Evolutionary conservation across 1,140 invertebrate species (phyloP), one percentile per base, ranked within the genome.

Genomic region (Drosophila miranda): DNA sequence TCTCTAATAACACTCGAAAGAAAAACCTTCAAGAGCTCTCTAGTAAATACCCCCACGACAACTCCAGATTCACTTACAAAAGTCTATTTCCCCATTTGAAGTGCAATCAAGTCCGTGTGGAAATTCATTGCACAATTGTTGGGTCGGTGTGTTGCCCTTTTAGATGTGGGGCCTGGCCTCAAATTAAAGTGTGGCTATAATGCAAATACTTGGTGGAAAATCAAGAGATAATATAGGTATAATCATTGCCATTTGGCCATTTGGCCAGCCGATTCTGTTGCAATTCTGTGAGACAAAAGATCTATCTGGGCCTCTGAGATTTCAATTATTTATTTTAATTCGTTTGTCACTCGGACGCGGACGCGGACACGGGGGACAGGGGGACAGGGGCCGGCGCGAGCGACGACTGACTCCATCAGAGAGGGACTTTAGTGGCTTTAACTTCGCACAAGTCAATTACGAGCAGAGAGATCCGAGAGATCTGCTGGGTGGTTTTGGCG

Each of bases 291-390:
- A 2, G 21, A n/a, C 41, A 51, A 66, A 30, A 43, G 9, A 26
- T n/a, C 44, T 8, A 50, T 59, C n/a, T 48, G 11, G 53, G 46
- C 52, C 62, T 45, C 60, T 54, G 63, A 63, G 73, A 54, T 60
- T 66, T 62, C 70, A 84, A 80, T 80, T 81, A 86, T 84, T 64
- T 80, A 62, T 71, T 72, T 84, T 64, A 83, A 76, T 84, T 83
- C 67, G 73, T 81, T 69, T 69, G 66, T 69, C 66, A 69, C 62
- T 69, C 63, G 43, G 63, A 11, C 51, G 11, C 11, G 11, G 34
- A 23, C 23, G 6, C 1, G 28, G 28, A 28, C 28, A 9, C 2
- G 30, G 16, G 16, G 16, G 16, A 1, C 16, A 16, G 16, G 16
- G 16, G 16, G 30, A 58, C 58, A 73, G 41, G 13, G 46, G 30